Evolutionary conservation across 1,140 invertebrate species (phyloP).

Genomic region (Lasaia peninsularis): DNA sequence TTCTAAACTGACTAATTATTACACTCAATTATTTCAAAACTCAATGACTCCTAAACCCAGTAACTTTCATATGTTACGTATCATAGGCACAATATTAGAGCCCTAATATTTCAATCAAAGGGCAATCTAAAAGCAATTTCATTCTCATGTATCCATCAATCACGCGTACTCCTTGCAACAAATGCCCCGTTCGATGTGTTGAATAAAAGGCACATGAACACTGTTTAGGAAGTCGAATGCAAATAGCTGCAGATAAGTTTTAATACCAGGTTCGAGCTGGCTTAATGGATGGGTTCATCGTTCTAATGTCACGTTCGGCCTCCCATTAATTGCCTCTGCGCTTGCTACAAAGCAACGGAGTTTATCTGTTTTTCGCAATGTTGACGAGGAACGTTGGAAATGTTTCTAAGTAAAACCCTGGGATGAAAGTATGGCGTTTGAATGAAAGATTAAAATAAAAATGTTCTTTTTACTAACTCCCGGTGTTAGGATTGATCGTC

Average conservation of each 20-base stretch:
- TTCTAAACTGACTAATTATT: too few species aligned
- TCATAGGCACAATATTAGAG: conserved; percentile 17
- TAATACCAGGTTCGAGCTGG: conserved; percentile 59
- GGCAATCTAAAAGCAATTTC: conserved; percentile 37
- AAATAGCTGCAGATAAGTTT: conserved; percentile 73
- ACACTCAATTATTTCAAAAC: too few species aligned
- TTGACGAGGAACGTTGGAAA: conserved; percentile 23
- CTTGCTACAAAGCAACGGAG: conserved; percentile 56
- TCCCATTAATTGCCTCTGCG: conserved; percentile 64
- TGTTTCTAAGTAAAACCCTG: background rate
- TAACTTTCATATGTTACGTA: background rate
- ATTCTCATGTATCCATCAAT: conserved; percentile 39
- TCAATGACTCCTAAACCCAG: too few species aligned
- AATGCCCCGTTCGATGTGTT: conserved; percentile 33
- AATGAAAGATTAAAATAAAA: background rate
- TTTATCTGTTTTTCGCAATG: conserved; percentile 61
- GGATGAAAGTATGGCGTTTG: background rate
- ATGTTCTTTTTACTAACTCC: too few species aligned
- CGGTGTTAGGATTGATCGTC: too few species aligned
- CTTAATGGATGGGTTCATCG: conserved; percentile 67
- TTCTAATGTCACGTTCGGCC: conserved; percentile 73
- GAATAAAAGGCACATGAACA: conserved; percentile 45
- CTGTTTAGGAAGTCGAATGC: conserved; percentile 71
- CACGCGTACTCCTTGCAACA: conserved; percentile 33
- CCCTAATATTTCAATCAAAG: conserved; percentile 34